Evolutionary conservation across 2,888 invertebrate species (phyloP).

Genomic region (Merodon equestris): DNA sequence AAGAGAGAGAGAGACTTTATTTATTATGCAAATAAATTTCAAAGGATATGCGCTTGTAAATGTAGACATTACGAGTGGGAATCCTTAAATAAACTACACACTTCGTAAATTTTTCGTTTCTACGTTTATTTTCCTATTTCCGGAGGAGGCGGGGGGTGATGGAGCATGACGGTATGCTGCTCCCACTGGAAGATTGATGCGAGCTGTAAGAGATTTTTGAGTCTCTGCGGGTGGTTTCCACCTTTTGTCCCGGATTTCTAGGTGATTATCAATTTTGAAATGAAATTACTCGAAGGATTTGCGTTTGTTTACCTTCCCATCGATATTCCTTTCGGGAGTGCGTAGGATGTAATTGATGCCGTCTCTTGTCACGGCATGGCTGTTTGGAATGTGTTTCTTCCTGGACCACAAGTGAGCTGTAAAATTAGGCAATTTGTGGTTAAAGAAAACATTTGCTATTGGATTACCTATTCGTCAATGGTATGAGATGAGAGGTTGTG

Average conservation of each 20-base stretch:
- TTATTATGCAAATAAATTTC: conserved; percentile 69
- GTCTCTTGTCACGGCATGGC: background rate
- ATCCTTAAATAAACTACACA: conserved; percentile 68
- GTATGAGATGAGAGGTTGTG: too few relatives aligned
- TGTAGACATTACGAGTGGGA: conserved; percentile 69
- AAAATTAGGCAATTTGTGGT: conserved; percentile 56
- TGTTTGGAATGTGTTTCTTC: conserved; percentile 23
- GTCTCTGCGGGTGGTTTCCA: conserved; percentile 31
- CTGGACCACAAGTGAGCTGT: conserved; percentile 51
- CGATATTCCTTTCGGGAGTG: background rate
- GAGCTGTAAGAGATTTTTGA: conserved; percentile 27
- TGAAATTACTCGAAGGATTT: conserved; percentile 38
- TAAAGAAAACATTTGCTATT: conserved; percentile 36
- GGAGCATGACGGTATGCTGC: conserved; percentile 35
- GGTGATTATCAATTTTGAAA: conserved; percentile 61
- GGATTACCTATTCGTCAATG: conserved; percentile 13
- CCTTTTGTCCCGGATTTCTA: conserved; percentile 46
- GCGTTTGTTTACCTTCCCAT: background rate
- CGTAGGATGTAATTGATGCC: conserved; percentile 35
- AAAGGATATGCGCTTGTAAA: conserved; percentile 68
- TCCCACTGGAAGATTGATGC: conserved; percentile 51
- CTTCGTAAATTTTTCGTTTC: conserved; percentile 59
- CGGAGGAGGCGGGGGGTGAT: background rate
- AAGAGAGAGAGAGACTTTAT: conserved; percentile 60
- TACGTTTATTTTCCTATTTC: background rate